Conservation (phyloP, 2,888 invertebrate genomes). For the Argyresthia goedartella region DNA sequence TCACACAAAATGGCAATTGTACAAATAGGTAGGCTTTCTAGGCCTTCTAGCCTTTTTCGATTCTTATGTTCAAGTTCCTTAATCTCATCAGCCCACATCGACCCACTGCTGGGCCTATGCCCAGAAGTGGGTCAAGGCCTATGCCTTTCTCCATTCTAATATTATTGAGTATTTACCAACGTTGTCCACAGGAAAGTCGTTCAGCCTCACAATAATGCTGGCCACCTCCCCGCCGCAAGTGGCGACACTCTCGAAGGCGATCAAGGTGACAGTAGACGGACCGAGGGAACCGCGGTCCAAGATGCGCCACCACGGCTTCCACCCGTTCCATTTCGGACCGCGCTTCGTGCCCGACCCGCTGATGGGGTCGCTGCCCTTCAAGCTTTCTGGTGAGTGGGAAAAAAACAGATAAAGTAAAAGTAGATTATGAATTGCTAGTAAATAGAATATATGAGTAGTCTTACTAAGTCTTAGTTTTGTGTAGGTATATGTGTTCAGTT, state of each 20-base stretch:
- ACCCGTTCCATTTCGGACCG: slow-evolving; percentile 91
- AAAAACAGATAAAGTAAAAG: background rate
- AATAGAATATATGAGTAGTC: no score
- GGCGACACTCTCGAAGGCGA: slow-evolving; percentile 97
- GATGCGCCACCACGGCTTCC: slow-evolving; percentile 89
- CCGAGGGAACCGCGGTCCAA: slow-evolving; percentile 97
- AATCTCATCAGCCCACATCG: no score
- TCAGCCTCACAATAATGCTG: slow-evolving; percentile 95
- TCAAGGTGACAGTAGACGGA: slow-evolving; percentile 99
- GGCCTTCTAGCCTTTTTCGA: no score
- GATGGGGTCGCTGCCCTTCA: slow-evolving; percentile 84
- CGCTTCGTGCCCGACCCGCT: slow-evolving; percentile 86
- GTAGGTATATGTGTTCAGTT: no score
- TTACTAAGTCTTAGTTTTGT: no score
- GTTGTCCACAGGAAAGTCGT: slow-evolving; percentile 87
- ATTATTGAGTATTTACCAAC: background rate
- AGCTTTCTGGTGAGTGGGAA: slow-evolving; percentile 79
- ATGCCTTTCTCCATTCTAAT: no score
- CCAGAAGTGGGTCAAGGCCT: no score
- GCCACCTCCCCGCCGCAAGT: slow-evolving; percentile 95
- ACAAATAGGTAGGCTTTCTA: no score
- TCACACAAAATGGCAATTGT: no score
- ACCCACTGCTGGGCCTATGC: no score
- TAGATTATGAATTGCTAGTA: no score
- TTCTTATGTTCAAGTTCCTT: no score